These are phyloP conservation scores for Trachops cirrhosus DNA, from an alignment of 2,797 vertebrate species.

Conservation along the genomic window DNA sequence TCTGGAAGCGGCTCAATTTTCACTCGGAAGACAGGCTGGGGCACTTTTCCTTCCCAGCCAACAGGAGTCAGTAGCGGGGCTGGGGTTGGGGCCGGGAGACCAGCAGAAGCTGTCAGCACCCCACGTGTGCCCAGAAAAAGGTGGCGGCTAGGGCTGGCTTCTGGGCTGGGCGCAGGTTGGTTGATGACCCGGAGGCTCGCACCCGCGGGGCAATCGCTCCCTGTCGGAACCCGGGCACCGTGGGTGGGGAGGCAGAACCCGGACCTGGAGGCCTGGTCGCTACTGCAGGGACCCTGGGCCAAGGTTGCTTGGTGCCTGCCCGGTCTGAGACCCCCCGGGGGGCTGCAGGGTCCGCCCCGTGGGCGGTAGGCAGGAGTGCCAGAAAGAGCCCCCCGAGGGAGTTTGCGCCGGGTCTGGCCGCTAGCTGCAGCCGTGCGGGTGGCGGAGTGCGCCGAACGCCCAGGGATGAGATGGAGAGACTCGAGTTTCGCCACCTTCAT, in stretches of 20 bases:
- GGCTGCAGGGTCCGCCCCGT: rapidly evolving
- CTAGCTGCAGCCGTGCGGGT: not conserved
- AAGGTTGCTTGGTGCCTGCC: not conserved
- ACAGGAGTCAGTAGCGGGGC: not conserved
- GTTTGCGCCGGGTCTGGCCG: rapidly evolving
- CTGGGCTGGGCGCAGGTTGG: not conserved
- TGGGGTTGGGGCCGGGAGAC: not conserved
- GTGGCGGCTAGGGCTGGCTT: not conserved
- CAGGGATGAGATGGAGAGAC: too few species aligned
- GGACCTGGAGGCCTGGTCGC: not conserved
- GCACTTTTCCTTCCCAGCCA: not conserved
- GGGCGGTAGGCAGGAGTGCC: not conserved
- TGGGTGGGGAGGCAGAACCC: rapidly evolving
- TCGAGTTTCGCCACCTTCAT: not conserved
- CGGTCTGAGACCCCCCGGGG: not conserved
- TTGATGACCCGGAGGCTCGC: rapidly evolving
- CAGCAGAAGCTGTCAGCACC: not conserved
- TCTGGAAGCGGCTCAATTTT: slow-evolving; percentile 28
- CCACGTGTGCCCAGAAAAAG: not conserved
- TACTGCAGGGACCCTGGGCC: not conserved
- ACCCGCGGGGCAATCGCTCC: not conserved
- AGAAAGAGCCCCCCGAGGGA: too few species aligned
- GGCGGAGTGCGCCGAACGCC: not conserved
- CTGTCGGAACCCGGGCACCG: rapidly evolving
- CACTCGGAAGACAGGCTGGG: not conserved